Percentiles rank a stretch among this genome's conserved stretches.
These are phyloP conservation scores for Prochilodus magdalenae DNA, from an alignment of 2,113 vertebrate genomes.

Conservation along the genomic window DNA sequence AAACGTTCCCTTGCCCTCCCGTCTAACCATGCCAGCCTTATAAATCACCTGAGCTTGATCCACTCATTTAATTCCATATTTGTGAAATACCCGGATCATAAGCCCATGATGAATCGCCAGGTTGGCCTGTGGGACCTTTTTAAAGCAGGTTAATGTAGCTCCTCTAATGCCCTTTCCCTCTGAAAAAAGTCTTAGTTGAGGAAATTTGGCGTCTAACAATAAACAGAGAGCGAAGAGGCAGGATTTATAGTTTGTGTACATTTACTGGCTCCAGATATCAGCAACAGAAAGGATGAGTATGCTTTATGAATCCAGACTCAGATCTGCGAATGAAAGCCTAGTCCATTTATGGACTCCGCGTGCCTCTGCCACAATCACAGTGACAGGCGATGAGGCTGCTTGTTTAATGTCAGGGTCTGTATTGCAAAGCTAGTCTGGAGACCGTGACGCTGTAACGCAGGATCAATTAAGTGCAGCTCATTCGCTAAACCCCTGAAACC, in stretches of 20 bases:
- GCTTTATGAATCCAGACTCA: constrained; percentile 76
- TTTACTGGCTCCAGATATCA: constrained; percentile 90
- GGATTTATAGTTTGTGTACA: constrained; percentile 93
- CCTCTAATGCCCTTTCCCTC: constrained; percentile 54
- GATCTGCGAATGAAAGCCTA: constrained; percentile 70
- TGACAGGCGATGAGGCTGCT: constrained; percentile 68
- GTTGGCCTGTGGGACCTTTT: constrained; percentile 56
- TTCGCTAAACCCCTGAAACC: background rate
- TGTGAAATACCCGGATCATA: constrained; percentile 69
- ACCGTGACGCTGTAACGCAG: constrained; percentile 14
- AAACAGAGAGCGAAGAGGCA: constrained; percentile 64
- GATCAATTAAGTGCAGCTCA: constrained; percentile 13
- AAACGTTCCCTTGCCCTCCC: background rate
- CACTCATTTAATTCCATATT: constrained; percentile 49
- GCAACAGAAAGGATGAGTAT: constrained; percentile 78
- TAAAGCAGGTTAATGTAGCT: constrained; percentile 64
- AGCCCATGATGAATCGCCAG: constrained; percentile 69
- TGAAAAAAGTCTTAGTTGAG: constrained; percentile 63
- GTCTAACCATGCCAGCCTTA: background rate
- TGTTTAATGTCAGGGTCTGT: constrained; percentile 66
- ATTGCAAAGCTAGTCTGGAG: constrained; percentile 60
- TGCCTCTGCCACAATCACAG: constrained; percentile 66
- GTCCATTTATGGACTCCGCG: constrained; percentile 79
- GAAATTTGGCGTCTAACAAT: constrained; percentile 64
- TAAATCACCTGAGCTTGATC: background rate